Base-by-base conservation (phyloP, 2,113 vertebrate species). In the Cacatua alba region DNA sequence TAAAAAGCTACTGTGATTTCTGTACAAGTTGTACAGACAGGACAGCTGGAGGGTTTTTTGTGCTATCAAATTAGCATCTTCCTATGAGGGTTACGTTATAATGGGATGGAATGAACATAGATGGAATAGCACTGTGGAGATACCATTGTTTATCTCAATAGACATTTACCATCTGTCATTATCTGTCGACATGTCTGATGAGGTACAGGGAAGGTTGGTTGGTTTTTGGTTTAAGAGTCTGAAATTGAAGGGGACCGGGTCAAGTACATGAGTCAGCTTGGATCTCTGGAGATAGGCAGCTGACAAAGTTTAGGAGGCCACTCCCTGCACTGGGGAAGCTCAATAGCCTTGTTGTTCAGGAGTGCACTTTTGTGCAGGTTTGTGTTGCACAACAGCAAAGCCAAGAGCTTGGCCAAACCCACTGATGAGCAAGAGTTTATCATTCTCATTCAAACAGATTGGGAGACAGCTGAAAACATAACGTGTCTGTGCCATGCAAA, bases 351-450 rank as follows among this genome's bases (percentile, higher is more conserved):
- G 75, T 85, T 86, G 71, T 83, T 90, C 43, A 53, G 64, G 59
- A 83, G n/a, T 16, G 44, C 48, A 44, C 60, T 24, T 91, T 87
- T 71, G 37, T 92, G 48, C 71, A 33, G 83, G 48, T 75, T 82
- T 57, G 31, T 29, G 18, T 96, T 96, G 82, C 85, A 63, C 82
- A 97, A 96, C 49, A 88, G 67, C 62, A 95, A 93, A 95, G 91
- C 59, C 87, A 60, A 82, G 72, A 90, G 68, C 52, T 9, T 68
- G 76, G 68, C 93, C 90, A 92, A 94, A 65, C 90, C 86, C 86
- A 53, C 29, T 41, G 82, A 90, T 97, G 97, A 96, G 91, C 87
- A 94, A 97, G 81, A 60, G 23, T 82, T 95, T 82, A 78, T 95
- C 70, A 48, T 87, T 93, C 75, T 87, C 23, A 55, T 57, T 92